phyloP scores from a whole-genome alignment of 2,888 invertebrate genomes.

The Apeira syringaria region DNA sequence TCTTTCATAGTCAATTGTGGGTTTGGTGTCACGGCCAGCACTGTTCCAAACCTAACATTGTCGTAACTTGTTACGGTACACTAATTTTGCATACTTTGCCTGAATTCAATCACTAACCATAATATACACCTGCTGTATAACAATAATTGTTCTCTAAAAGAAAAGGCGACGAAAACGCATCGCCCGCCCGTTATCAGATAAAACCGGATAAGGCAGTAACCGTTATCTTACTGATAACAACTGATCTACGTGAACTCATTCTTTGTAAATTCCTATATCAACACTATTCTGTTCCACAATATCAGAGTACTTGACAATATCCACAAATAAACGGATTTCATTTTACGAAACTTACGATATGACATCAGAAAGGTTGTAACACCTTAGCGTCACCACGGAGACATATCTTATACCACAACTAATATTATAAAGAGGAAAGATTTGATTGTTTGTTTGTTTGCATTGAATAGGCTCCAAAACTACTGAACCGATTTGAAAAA shows the following conservation, averaged over 20 bases:
- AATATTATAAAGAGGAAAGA: too few relatives aligned
- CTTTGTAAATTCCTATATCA: slow-evolving; percentile 40
- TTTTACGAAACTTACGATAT: slow-evolving; percentile 4
- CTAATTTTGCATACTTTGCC: slow-evolving; percentile 30
- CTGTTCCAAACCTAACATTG: slow-evolving; percentile 41
- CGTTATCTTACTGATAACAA: slow-evolving; percentile 67
- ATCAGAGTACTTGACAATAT: background rate
- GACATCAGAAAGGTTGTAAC: background rate
- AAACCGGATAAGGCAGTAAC: slow-evolving; percentile 60
- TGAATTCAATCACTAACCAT: slow-evolving; percentile 2
- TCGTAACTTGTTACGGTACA: slow-evolving; percentile 47
- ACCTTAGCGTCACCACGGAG: background rate
- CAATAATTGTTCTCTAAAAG: slow-evolving; percentile 34
- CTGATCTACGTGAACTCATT: slow-evolving; percentile 57
- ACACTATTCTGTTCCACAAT: background rate
- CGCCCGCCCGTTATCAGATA: slow-evolving; percentile 58
- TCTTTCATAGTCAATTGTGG: slow-evolving; percentile 39
- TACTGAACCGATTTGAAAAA: too few relatives aligned
- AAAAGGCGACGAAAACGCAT: slow-evolving; percentile 32
- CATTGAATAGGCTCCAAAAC: too few relatives aligned
- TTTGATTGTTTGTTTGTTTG: too few relatives aligned
- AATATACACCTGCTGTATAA: slow-evolving; percentile 16
- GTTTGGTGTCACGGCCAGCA: slow-evolving; percentile 49
- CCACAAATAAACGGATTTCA: slow-evolving; percentile 2
- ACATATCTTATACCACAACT: too few relatives aligned